Base-by-base conservation (phyloP, 1,140 invertebrate species). In the Rhynchophorus ferrugineus region DNA sequence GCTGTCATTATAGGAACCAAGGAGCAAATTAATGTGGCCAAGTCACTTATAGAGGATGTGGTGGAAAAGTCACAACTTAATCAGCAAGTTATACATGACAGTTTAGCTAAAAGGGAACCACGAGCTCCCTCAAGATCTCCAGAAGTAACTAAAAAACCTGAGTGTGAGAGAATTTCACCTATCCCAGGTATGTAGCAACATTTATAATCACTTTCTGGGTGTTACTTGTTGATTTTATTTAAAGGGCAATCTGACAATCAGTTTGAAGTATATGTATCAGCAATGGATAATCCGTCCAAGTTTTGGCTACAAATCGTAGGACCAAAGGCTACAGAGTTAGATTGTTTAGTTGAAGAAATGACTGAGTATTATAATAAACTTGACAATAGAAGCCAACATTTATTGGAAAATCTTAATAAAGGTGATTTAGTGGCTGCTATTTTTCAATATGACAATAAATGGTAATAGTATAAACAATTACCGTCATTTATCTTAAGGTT, bases 251-350 rank as follows among this genome's bases (percentile, higher is more conserved):
- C 49, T 33, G 78, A 81, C 49, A 75, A 78, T 5, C 76, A 75
- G 17, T 78, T 89, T 60, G 82, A 91, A 67, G 84, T 91, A 5
- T 91, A 83, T 71, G 84, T 93, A 1, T 88, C 85, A 1, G 85
- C 87, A 0, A 78, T 89, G 44, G 80, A 82, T 14, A 80, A 78
- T n/a, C 87, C 88, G 9, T 79, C 76, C 1, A 77, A 81, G 18
- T 91, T 93, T 69, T 93, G 89, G 87, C 72, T 91, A 13, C 89
- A 93, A 71, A 77, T 90, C 36, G 73, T 85, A 22, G 81, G 82
- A 0, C 74, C 80, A 1, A 79, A 82, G 61, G 79, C 81, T 3
- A 72, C 77, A 3, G 79, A 85, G 60, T 69, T 91, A 3, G 85
- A 91, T 66, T 73, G 79, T 37, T 73, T 92, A 38, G 81, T 85